Base-by-base conservation (phyloP, 1,140 invertebrate genomes). In the Tetramorium parvispinum region DNA sequence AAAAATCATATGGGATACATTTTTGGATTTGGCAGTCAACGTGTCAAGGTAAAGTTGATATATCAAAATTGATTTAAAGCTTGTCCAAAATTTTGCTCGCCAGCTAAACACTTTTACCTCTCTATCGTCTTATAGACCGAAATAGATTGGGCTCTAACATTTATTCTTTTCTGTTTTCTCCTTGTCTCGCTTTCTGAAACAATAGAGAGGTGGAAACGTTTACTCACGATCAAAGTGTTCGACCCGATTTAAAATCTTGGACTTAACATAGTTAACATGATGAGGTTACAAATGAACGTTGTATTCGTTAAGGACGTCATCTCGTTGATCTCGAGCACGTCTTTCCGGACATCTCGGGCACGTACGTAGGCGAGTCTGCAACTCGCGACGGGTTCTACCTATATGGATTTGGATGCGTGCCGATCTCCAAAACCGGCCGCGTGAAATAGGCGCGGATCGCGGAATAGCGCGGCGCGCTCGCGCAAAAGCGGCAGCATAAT, bases 401-500 rank as follows among this genome's bases (percentile, higher is more conserved):
- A 90, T 86, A 88, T 82, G 82, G 86, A 73, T 83, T 78, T 76
- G 76, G 65, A 86, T 82, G 71, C 57, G 77, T 77, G 57, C n/a
- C 61, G 61, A 73, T 76, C 32, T 57, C 88, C 86, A 86, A 90
- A 91, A 88, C 10, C 46, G 71, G 82, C 16, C 37, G 82, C 66
- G 53, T 27, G 55, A 90, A 90, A 91, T 90, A 51, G 6, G 16
- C 57, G 49, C 61, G 66, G 24, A 71, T 65, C 66, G 49, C 27
- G 68, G 37, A 78, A 76, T 77, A 78, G 49, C 68, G 68, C 1
- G 4, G 6, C 40, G n/a, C 46, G 77, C 51, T 85, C 57, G 27
- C 40, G 53, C 21, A 32, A 73, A 73, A 66, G 63, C 59, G 53
- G 24, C 43, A n/a, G 27, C 75, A 75, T 88, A 89, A 89, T 87